phyloP scores from a whole-genome alignment of 1,140 invertebrate species.

The Matsumurasca onukii region DNA sequence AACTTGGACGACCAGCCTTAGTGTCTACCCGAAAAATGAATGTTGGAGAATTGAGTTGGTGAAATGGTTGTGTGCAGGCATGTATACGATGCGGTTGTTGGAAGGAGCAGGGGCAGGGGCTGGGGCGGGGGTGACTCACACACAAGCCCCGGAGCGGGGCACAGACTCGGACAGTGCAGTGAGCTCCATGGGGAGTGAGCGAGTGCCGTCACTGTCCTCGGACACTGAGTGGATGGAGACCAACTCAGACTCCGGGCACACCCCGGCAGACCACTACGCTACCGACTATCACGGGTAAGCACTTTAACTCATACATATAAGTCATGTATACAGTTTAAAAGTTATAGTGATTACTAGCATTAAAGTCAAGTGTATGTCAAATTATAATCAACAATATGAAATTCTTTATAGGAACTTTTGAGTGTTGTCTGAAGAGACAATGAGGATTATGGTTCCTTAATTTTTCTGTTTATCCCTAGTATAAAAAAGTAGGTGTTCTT shows the following conservation, averaged over 20 bases:
- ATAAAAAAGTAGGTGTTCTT: too few species aligned
- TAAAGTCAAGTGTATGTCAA: too few species aligned
- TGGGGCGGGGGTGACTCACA: neutral
- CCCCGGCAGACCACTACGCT: constrained; percentile 57
- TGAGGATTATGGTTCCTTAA: too few species aligned
- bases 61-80: constrained; percentile 62
- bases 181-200: constrained; percentile 87
- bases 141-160: constrained; percentile 18
- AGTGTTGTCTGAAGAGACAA: too few species aligned
- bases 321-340: constrained; percentile 14
- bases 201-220: constrained; percentile 82
- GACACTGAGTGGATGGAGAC: constrained; percentile 88
- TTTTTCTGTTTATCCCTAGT: too few species aligned
- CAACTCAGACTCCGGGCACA: constrained; percentile 78
- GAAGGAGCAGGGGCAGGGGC: constrained; percentile 41
- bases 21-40: too few species aligned
- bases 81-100: constrained; percentile 84
- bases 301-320: neutral
- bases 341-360: constrained; percentile 27
- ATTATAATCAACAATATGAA: too few species aligned
- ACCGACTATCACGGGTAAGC: constrained; percentile 55
- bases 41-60: too few species aligned
- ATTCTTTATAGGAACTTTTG: too few species aligned
- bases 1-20: too few species aligned
- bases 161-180: constrained; percentile 72